Base-by-base conservation (phyloP, 2,113 vertebrate species). In the Formicarius rufipectus region DNA sequence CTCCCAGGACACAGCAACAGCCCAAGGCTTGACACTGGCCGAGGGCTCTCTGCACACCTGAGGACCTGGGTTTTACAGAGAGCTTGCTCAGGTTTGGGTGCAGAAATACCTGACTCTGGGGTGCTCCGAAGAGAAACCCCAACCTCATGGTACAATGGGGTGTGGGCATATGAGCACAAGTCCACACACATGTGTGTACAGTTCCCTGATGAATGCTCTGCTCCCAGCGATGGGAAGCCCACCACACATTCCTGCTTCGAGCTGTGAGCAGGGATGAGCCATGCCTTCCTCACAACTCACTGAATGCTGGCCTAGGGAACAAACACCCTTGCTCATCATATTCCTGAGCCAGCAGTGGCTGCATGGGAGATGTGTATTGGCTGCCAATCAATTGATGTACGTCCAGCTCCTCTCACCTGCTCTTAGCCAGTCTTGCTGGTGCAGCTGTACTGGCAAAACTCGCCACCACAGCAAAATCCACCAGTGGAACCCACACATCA, bases 391-490 rank as follows among this genome's bases (percentile, higher is more conserved):
- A 66, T 33, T 30, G n/a, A 71, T 47, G 49, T 5, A 20, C 62
- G 30, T n/a, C 78, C 96, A 92, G 75, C n/a, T 66, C 59, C 85
- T 67, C 86, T 60, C 89, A 84, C 64, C 83, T 69, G 79, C 86
- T 39, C 68, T 55, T 5, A 66, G 28, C 79, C 85, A 55, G 85
- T 72, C 58, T 27, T 90, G 89, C 95, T 89, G 90, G 64, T 77
- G 72, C 83, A 90, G 60, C 88, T 67, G 1, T 45, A 20, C 64
- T 81, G 68, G 73, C 47, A 80, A 67, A 93, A 96, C 62, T 94
- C 71, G 74, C n/a, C 88, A 76, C 31, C 72, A 35, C 71, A 90
- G 92, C 95, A 83, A 73, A 91, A 96, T 28, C 67, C 53, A 83
- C 31, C 3, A 2, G 20, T 12, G 71, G 37, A 71, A 93, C 56